phyloP scores from a whole-genome alignment of 2,113 vertebrate species.

The Danionella cerebrum region DNA sequence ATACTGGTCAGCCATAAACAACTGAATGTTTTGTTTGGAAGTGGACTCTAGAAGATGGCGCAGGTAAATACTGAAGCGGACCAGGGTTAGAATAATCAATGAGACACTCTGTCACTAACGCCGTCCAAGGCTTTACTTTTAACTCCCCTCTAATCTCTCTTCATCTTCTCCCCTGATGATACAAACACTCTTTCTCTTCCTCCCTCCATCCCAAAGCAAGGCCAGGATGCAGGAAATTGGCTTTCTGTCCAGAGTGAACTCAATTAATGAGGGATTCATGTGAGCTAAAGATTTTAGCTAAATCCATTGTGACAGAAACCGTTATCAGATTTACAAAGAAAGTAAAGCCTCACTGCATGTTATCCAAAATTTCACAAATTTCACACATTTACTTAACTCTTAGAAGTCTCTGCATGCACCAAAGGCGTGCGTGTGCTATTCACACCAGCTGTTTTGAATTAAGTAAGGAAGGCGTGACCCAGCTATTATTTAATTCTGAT shows the following conservation, averaged over 20 bases:
- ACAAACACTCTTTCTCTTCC: background rate
- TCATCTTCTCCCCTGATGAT: background rate
- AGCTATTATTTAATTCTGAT: no score
- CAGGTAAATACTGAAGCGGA: slow-evolving; percentile 51
- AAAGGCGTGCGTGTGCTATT: no score
- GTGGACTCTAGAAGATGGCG: background rate
- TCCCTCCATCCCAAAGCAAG: background rate
- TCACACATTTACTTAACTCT: no score
- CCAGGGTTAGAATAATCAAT: slow-evolving; percentile 60
- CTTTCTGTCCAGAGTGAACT: background rate
- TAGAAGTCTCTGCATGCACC: no score
- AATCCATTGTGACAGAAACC: background rate
- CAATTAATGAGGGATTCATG: background rate
- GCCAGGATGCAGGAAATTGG: background rate
- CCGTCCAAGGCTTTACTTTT: background rate
- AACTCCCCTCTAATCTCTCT: background rate
- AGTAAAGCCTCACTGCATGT: no score
- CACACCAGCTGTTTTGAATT: no score
- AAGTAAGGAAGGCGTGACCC: no score
- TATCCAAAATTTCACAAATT: no score
- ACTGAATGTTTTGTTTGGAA: no score
- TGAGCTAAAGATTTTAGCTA: background rate
- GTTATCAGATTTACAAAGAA: no score
- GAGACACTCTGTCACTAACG: slow-evolving; percentile 30
- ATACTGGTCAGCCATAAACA: no score